Conservation (phyloP, 1,140 invertebrate genomes). For the Varroa destructor region DNA sequence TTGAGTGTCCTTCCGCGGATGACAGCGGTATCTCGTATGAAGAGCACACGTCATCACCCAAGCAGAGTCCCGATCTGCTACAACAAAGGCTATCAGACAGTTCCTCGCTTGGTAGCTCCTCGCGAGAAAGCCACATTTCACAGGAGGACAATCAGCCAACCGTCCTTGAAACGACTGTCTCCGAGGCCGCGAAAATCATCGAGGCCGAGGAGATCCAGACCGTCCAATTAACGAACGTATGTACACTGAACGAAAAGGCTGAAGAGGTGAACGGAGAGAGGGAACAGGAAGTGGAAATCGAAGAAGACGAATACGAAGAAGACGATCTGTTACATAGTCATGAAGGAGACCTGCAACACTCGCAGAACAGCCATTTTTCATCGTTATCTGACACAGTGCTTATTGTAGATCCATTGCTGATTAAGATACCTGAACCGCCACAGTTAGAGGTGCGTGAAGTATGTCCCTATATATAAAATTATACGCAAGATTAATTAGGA, state of each 20-base stretch:
- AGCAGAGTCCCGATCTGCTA: conserved; percentile 19
- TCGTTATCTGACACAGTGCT: too few relatives aligned
- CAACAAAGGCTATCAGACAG: conserved; percentile 26
- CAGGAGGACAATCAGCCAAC: conserved; percentile 13
- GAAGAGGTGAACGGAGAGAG: background rate
- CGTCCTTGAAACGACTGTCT: background rate
- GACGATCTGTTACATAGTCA: background rate
- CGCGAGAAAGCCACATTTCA: conserved; percentile 15
- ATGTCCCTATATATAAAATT: too few relatives aligned
- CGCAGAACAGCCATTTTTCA: too few relatives aligned
- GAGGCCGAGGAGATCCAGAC: too few relatives aligned
- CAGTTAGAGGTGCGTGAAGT: too few relatives aligned
- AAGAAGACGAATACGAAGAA: background rate
- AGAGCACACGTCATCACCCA: background rate
- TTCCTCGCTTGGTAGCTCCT: background rate
- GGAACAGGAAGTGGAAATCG: background rate
- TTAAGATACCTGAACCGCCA: too few relatives aligned
- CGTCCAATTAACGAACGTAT: too few relatives aligned
- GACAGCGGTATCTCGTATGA: conserved; percentile 25
- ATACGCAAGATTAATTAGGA: too few relatives aligned
- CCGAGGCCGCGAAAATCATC: too few relatives aligned
- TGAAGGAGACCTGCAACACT: background rate
- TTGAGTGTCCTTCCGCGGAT: conserved; percentile 13
- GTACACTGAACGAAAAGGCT: too few relatives aligned
- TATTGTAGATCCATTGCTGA: too few relatives aligned